A percentile compares a stretch with the other conserved stretches of the same genome.
Conservation (phyloP, 2,888 invertebrate species). For the Apodemia hepburni region DNA sequence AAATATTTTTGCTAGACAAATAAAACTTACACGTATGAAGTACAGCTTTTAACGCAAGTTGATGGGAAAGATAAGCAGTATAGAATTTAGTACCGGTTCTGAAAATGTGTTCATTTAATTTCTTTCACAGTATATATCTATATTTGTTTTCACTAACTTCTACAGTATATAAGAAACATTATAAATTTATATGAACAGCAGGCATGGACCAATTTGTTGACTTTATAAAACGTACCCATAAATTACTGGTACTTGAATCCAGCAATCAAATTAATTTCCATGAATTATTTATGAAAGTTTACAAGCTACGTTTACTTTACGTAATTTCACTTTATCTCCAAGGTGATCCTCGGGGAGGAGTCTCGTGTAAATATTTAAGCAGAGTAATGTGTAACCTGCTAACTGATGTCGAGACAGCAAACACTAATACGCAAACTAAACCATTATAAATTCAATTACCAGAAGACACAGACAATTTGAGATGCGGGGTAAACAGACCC, state of each 20-base stretch:
- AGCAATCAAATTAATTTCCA: background rate
- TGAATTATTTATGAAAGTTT: background rate
- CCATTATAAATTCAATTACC: conserved; percentile 76
- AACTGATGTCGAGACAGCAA: conserved; percentile 10
- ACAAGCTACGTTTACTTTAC: conserved; percentile 1
- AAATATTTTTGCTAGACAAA: no score
- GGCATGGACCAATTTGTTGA: background rate
- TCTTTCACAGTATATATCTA: no score
- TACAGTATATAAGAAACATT: no score
- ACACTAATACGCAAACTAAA: conserved; percentile 68
- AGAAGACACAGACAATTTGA: conserved; percentile 64
- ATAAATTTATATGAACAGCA: background rate
- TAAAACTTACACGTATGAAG: no score
- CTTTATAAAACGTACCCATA: background rate
- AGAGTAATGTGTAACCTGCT: conserved; percentile 20
- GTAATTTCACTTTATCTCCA: conserved; percentile 4
- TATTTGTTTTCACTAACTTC: no score
- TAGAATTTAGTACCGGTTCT: no score
- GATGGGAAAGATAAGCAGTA: no score
- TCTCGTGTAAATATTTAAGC: conserved; percentile 16
- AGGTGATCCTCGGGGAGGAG: background rate
- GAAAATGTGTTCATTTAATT: no score
- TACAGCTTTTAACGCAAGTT: no score
- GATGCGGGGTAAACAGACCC: conserved; percentile 34
- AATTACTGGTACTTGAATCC: background rate